Evolutionary conservation across 2,797 vertebrate genomes (phyloP), one percentile per base, ranked within the genome.

Genomic region (Coccyzus lansbergi): DNA sequence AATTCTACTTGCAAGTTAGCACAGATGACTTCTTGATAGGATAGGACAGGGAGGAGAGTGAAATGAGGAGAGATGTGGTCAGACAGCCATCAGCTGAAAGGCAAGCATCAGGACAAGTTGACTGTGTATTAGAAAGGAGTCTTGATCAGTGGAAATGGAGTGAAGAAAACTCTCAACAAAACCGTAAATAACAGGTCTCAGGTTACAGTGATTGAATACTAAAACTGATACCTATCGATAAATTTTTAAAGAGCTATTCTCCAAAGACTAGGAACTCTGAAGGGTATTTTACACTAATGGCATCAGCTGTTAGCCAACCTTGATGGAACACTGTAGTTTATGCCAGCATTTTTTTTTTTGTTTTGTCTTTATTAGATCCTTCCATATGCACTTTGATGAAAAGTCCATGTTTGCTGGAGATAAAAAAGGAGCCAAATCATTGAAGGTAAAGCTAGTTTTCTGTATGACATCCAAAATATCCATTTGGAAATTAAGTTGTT

Each of bases 351-450:
- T 67, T 15, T 9, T 16, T 34, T 58, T 34, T 49, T 74, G 21
- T 60, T 72, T 97, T 71, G 28, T 83, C 34, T 93, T 91, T 59
- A 48, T 70, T 97, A 99, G 99, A 97, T 96, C 98, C 7, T 99
- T 99, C 89, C 99, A 98, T 10, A 99, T 99, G 99, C 99, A 99
- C 97, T 99, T 99, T 88, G 99, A 99, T 59, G 99, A 99, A 97
- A 99, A 98, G 94, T 99, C 99, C 93, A 99, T 99, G 99, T 99
- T 99, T 94, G 98, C 99, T 15, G 99, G 99, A 79, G 97, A 99
- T 93, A 98, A 99, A 91, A 97, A 98, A 38, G 99, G 99, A 86
- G 99, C 99, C 53, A 98, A 98, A 67, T 99, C 97, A 5, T 95
- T 99, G 72, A 99, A 99, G 99, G 99, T 99, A 97, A 95, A 80